Percentiles rank a stretch among this genome's conserved stretches.
These are phyloP conservation scores for Anser cygnoides DNA, from an alignment of 2,113 vertebrate genomes.

Conservation along the genomic window DNA sequence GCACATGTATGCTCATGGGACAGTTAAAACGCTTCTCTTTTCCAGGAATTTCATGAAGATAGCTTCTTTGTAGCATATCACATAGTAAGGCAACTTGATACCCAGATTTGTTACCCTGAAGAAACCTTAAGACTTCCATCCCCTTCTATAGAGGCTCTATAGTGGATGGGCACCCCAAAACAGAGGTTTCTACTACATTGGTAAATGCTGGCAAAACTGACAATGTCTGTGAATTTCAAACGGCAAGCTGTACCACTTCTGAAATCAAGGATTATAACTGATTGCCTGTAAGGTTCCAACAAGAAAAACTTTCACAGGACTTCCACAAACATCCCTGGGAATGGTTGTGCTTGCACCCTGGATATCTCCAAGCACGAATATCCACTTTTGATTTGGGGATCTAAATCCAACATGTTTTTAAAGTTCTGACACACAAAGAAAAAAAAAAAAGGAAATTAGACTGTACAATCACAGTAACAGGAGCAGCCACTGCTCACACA, in stretches of 20 bases:
- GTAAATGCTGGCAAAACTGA: neutral
- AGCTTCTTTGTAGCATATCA: neutral
- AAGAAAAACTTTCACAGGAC: neutral
- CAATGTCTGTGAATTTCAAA: neutral
- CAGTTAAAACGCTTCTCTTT: neutral
- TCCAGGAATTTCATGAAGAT: neutral
- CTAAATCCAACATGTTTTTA: neutral
- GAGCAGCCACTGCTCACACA: neutral
- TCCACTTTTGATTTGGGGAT: neutral
- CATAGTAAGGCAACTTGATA: neutral
- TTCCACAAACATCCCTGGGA: neutral
- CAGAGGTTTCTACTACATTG: neutral
- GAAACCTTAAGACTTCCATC: neutral
- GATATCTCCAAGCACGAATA: fast-evolving
- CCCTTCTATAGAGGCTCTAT: neutral
- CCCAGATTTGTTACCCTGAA: neutral
- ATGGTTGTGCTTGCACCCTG: neutral
- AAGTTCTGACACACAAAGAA: neutral
- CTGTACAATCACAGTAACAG: fast-evolving
- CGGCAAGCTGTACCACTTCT: neutral
- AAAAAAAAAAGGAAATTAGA: neutral
- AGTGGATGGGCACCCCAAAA: neutral
- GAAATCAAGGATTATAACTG: neutral
- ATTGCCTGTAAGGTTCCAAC: neutral
- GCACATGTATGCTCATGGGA: fast-evolving